Conservation (phyloP, 2,113 vertebrate species). For the Butorides virescens region DNA sequence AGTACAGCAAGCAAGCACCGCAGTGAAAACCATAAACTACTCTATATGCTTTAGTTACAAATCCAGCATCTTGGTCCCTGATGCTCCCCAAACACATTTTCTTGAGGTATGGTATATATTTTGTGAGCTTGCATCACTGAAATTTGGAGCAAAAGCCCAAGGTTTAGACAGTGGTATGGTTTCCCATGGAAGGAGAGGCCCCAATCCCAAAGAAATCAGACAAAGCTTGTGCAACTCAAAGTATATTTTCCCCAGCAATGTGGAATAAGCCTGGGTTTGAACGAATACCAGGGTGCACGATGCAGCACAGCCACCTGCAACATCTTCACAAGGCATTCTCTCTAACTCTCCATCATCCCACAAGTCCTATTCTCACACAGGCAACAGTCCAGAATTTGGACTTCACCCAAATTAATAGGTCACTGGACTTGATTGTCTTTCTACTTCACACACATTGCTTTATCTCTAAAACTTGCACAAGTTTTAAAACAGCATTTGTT, state of each 20-base stretch:
- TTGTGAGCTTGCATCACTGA: background rate
- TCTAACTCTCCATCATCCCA: background rate
- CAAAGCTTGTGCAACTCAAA: background rate
- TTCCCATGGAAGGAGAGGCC: background rate
- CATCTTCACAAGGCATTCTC: background rate
- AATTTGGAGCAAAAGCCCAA: background rate
- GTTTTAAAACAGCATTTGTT: background rate
- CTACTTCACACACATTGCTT: background rate
- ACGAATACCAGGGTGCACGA: background rate
- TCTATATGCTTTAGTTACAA: background rate
- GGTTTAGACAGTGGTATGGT: background rate
- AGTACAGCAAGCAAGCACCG: background rate
- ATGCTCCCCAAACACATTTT: background rate
- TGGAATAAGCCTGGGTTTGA: background rate
- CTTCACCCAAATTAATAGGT: background rate
- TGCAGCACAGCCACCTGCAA: background rate
- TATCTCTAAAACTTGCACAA: background rate
- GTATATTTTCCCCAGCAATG: background rate
- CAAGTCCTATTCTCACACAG: background rate
- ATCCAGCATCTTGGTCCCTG: background rate
- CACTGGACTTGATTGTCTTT: background rate
- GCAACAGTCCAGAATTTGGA: background rate
- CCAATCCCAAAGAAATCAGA: background rate
- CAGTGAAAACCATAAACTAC: background rate
- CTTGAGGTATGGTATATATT: background rate